phyloP scores from a whole-genome alignment of 2,888 invertebrate genomes.

The Heliconius erato region DNA sequence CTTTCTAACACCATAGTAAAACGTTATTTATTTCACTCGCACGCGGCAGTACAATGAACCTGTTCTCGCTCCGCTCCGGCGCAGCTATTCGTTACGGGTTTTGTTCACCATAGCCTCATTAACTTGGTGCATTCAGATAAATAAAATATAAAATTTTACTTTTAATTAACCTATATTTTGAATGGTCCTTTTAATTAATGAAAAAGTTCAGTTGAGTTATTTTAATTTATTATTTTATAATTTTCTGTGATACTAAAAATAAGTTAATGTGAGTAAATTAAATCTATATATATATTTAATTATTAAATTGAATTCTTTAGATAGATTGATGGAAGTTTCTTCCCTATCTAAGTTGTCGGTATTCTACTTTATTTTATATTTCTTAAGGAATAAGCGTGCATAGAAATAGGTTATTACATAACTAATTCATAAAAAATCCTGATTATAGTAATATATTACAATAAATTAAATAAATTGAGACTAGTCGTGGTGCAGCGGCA shows the following conservation, averaged over 20 bases:
- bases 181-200: conserved; percentile 10
- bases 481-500: too few relatives aligned
- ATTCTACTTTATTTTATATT: too few relatives aligned
- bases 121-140: conserved; percentile 35
- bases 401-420: too few relatives aligned
- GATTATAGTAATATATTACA: too few relatives aligned
- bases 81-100: conserved; percentile 62
- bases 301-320: too few relatives aligned
- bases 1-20: conserved; percentile 1
- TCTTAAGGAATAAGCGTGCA: too few relatives aligned
- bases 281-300: not conserved
- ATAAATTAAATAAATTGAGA: too few relatives aligned
- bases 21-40: conserved; percentile 33
- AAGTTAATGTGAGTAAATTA: not conserved
- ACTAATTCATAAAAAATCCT: too few relatives aligned
- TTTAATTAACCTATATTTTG: conserved; percentile 39
- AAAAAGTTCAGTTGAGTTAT: not conserved
- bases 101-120: conserved; percentile 52
- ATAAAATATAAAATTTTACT: conserved; percentile 24
- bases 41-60: conserved; percentile 67
- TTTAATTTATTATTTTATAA: not conserved
- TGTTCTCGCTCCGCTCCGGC: conserved; percentile 67
- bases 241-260: not conserved
- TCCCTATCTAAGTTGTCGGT: too few relatives aligned
- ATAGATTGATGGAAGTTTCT: too few relatives aligned